Evolutionary conservation across 2,888 invertebrate species (phyloP).

Genomic region (Tetheella fluctuosa): DNA sequence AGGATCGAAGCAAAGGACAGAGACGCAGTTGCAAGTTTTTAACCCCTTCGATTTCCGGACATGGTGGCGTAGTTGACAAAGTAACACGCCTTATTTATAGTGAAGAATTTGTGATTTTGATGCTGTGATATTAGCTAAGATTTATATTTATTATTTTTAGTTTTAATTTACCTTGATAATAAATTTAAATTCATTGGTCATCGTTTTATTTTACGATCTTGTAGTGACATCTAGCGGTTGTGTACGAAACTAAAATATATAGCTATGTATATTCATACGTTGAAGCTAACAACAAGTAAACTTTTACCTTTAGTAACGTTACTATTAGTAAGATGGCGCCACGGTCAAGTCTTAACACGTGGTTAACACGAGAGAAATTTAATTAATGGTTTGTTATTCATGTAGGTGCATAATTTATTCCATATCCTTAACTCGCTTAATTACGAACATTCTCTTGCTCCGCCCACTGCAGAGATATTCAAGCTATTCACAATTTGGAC

Average conservation of each 20-base stretch:
- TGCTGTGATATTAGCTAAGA: slow-evolving; percentile 53
- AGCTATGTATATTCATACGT: too few species aligned
- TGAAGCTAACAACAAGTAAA: too few species aligned
- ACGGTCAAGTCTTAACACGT: neutral
- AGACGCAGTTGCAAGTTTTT: slow-evolving; percentile 39
- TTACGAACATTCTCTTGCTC: neutral
- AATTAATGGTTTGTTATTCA: slow-evolving; percentile 3
- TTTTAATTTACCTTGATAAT: neutral
- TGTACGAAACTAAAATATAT: neutral
- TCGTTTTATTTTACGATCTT: neutral
- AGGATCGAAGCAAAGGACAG: slow-evolving; percentile 26
- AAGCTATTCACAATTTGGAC: neutral
- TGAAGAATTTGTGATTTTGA: slow-evolving; percentile 28
- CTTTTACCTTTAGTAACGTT: neutral
- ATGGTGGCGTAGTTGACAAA: slow-evolving; percentile 23
- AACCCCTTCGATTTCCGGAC: slow-evolving; percentile 52
- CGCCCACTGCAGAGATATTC: neutral
- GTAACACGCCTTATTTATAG: neutral
- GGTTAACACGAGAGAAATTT: neutral
- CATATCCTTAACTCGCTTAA: slow-evolving; percentile 5
- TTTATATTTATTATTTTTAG: slow-evolving; percentile 22
- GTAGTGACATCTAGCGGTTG: slow-evolving; percentile 1
- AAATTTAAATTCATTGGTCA: neutral
- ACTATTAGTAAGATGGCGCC: neutral
- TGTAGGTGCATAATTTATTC: slow-evolving; percentile 6